phyloP scores from a whole-genome alignment of 1,140 invertebrate species.

The Phortica variegata region DNA sequence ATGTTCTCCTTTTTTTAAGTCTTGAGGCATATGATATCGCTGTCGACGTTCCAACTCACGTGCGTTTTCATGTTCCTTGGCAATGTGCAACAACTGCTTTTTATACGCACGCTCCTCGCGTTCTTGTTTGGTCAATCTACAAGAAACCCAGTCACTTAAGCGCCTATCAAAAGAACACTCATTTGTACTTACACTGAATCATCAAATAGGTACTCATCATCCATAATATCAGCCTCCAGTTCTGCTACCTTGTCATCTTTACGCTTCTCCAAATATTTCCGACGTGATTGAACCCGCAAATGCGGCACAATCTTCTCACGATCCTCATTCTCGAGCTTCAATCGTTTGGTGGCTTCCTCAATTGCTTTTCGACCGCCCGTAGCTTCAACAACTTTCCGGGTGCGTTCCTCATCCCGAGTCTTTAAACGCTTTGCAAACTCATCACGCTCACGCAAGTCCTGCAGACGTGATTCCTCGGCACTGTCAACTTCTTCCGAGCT shows the following conservation, averaged over 20 bases:
- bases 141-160: slow-evolving; percentile 19
- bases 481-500: slow-evolving; percentile 63
- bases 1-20: slow-evolving; percentile 69
- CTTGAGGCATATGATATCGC: slow-evolving; percentile 90
- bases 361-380: slow-evolving; percentile 73
- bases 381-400: slow-evolving; percentile 75
- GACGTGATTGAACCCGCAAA: slow-evolving; percentile 84
- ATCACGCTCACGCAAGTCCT: slow-evolving; percentile 90
- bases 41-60: slow-evolving; percentile 88
- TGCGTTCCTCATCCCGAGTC: slow-evolving; percentile 87
- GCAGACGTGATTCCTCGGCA: slow-evolving; percentile 67
- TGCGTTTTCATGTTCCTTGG: slow-evolving; percentile 94
- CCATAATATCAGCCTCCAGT: slow-evolving; percentile 90
- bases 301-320: slow-evolving; percentile 84
- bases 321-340: slow-evolving; percentile 85
- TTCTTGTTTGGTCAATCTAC: slow-evolving; percentile 82
- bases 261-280: slow-evolving; percentile 92
- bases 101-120: slow-evolving; percentile 84
- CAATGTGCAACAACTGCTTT: slow-evolving; percentile 85
- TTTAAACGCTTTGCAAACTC: slow-evolving; percentile 88
- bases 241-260: slow-evolving; percentile 97
- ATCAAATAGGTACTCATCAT: slow-evolving; percentile 95
- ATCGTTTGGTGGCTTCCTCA: slow-evolving; percentile 88
- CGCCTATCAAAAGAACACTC: not conserved
- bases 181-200: slow-evolving; percentile 71